Percentiles rank a stretch among this genome's conserved stretches.
Evolutionary conservation across 2,113 vertebrate genomes (phyloP).

Genomic region (Rhegmatorhina hoffmannsi): DNA sequence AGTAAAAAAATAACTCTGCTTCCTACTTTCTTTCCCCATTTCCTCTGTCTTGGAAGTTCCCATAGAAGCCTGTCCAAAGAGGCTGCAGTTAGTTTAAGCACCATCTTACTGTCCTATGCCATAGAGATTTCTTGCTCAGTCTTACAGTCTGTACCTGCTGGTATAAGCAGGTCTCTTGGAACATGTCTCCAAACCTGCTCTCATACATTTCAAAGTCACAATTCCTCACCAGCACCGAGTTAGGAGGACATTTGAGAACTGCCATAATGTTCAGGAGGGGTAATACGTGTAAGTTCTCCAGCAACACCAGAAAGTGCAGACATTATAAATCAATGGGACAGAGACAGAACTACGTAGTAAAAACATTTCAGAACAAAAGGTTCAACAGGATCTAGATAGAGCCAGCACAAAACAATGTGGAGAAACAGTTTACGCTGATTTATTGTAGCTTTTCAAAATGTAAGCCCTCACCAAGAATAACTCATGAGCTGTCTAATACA

Average conservation of each 20-base stretch:
- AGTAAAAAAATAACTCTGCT: neutral
- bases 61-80: neutral
- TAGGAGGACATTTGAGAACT: neutral
- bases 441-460: neutral
- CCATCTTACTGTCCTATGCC: neutral
- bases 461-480: neutral
- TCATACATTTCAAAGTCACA: neutral
- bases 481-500: neutral
- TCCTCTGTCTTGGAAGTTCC: neutral
- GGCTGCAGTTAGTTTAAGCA: neutral
- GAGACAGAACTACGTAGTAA: neutral
- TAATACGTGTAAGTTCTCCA: neutral
- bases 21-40: neutral
- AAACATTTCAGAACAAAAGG: constrained; percentile 41
- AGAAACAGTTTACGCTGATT: constrained; percentile 36
- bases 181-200: neutral
- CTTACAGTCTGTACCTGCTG: neutral
- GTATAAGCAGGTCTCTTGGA: neutral
- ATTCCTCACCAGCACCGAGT: neutral
- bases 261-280: neutral
- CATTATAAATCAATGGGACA: constrained; percentile 8
- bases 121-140: neutral
- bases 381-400: constrained; percentile 25
- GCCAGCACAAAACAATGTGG: constrained; percentile 6
- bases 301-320: neutral